phyloP scores from a whole-genome alignment of 1,140 invertebrate genomes.

The Heliconius melpomene region DNA sequence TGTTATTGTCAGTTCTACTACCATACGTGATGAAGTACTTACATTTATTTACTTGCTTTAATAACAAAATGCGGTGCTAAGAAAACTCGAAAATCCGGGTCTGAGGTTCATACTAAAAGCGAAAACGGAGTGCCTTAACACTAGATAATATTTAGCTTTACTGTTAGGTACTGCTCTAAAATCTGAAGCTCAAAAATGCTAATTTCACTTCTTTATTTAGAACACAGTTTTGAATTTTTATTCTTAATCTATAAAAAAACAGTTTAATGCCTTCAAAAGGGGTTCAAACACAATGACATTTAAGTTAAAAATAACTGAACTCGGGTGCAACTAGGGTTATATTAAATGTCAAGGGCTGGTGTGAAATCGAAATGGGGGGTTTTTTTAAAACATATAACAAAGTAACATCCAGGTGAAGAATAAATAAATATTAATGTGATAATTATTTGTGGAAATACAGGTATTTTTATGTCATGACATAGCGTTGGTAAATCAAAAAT shows the following conservation, averaged over 20 bases:
- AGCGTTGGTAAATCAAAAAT: too few species aligned
- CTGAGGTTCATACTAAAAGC: too few species aligned
- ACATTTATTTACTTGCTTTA: too few species aligned
- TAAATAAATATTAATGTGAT: neutral
- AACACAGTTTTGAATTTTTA: neutral
- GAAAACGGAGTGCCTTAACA: too few species aligned
- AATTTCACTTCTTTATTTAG: too few species aligned
- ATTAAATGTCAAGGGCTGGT: neutral
- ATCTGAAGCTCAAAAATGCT: too few species aligned
- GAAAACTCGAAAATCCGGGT: too few species aligned
- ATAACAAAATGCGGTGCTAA: too few species aligned
- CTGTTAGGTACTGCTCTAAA: too few species aligned
- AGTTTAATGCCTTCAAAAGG: neutral
- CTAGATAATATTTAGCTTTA: too few species aligned
- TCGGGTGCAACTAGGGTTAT: neutral
- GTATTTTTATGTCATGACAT: neutral
- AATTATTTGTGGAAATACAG: neutral
- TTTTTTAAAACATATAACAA: neutral
- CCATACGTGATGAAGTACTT: too few species aligned
- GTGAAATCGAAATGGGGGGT: neutral
- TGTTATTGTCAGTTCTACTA: too few species aligned
- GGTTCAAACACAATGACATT: constrained; percentile 3
- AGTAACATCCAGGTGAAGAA: neutral
- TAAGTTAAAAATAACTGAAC: constrained; percentile 12
- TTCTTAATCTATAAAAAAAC: neutral